Evolutionary conservation across 2,113 vertebrate genomes (phyloP).

Genomic region (Herpetotheres cachinnans): DNA sequence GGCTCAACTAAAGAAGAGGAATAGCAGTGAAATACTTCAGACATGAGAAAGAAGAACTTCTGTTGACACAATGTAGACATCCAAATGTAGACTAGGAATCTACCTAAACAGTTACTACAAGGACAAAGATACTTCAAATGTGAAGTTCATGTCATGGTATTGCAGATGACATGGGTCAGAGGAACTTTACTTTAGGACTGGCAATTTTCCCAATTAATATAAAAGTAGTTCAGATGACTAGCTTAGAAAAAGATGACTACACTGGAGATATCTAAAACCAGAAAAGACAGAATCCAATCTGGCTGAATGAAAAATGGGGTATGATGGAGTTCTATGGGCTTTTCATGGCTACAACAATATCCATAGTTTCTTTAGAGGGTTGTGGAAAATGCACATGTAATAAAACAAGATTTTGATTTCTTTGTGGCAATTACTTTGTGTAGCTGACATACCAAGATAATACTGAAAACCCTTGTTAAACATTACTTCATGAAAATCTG

Average conservation of each 20-base stretch:
- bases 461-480: background rate
- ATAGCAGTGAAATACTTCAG: background rate
- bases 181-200: background rate
- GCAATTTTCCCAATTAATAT: background rate
- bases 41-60: background rate
- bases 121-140: background rate
- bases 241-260: background rate
- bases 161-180: background rate
- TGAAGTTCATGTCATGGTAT: background rate
- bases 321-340: background rate
- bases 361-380: background rate
- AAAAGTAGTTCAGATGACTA: background rate
- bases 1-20: background rate
- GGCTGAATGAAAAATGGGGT: background rate
- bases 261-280: background rate
- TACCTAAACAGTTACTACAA: background rate
- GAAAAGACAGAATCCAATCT: background rate
- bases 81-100: background rate
- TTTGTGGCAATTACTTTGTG: background rate
- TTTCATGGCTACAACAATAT: background rate
- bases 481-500: background rate
- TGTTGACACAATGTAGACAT: background rate
- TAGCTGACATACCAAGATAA: background rate
- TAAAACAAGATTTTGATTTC: background rate
- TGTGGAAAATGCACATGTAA: background rate